phyloP scores from a whole-genome alignment of 1,140 invertebrate genomes.

The Radopholus similis region DNA sequence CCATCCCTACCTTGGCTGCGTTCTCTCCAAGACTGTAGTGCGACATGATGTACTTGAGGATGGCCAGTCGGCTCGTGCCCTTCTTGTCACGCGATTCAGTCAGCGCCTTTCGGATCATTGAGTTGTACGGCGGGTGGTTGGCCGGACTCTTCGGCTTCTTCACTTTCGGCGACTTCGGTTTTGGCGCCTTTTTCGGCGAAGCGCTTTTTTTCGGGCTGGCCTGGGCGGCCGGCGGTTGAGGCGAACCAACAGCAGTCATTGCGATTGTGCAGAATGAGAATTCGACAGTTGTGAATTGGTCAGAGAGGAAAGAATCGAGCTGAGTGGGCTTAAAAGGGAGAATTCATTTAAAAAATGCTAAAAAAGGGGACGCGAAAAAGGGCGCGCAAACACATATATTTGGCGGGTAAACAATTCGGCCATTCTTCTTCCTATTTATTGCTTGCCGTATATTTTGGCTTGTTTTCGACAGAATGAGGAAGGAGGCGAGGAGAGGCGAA shows the following conservation, averaged over 20 bases:
- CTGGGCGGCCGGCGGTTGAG: background rate
- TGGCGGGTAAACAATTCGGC: too few species aligned
- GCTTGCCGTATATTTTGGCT: too few species aligned
- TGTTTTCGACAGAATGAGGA: too few species aligned
- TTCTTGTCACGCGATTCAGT: slow-evolving; percentile 37
- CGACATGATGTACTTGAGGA: slow-evolving; percentile 59
- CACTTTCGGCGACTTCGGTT: background rate
- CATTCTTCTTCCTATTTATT: too few species aligned
- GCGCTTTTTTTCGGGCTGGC: background rate
- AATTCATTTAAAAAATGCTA: background rate
- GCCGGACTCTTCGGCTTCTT: background rate
- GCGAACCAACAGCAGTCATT: background rate
- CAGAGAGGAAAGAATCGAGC: too few species aligned
- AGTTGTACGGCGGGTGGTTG: slow-evolving; percentile 8
- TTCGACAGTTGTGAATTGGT: background rate
- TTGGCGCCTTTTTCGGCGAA: background rate
- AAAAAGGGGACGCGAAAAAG: too few species aligned
- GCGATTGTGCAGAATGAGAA: background rate
- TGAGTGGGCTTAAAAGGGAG: too few species aligned
- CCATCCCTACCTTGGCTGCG: background rate
- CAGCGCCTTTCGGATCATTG: slow-evolving; percentile 24
- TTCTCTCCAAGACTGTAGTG: slow-evolving; percentile 60
- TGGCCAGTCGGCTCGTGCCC: slow-evolving; percentile 57
- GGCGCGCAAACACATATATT: too few species aligned
- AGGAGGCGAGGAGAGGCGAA: too few species aligned